Percentiles rank a stretch among this genome's conserved stretches.
phyloP scores from a whole-genome alignment of 2,113 vertebrate species.

The Pluvianellus socialis region DNA sequence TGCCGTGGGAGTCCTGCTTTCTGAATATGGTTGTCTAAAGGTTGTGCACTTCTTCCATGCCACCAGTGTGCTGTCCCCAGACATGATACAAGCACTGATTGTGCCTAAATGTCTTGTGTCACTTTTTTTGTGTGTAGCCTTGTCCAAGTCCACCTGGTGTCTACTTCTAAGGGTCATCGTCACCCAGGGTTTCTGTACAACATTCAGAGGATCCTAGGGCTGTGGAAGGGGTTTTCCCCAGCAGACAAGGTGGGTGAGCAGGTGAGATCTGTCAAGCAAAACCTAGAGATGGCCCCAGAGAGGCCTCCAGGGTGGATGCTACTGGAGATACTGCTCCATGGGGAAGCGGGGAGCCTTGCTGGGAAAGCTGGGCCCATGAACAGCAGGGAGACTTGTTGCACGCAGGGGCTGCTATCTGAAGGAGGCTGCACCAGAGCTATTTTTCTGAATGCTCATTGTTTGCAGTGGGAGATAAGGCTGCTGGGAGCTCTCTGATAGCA shows the following conservation, averaged over 20 bases:
- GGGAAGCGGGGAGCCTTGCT: neutral
- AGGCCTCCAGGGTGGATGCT: neutral
- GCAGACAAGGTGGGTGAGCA: neutral
- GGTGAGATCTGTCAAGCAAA: neutral
- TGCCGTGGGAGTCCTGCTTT: neutral
- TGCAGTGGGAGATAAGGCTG: neutral
- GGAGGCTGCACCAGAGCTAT: neutral
- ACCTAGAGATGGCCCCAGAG: neutral
- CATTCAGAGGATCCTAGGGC: neutral
- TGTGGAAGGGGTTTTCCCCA: neutral
- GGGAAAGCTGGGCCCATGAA: neutral
- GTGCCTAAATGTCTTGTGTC: neutral
- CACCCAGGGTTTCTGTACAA: neutral
- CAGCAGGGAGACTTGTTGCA: neutral
- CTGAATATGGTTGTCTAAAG: neutral
- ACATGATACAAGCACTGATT: neutral
- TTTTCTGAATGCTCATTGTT: neutral
- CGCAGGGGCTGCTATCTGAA: fast-evolving
- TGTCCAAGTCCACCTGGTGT: neutral
- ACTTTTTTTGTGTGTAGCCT: neutral
- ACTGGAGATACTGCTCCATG: neutral
- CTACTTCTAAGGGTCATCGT: neutral
- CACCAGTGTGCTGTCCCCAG: neutral
- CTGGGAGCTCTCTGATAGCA: neutral
- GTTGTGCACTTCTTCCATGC: neutral